A percentile compares a stretch with the other conserved stretches of the same genome.
Evolutionary conservation across 2,113 vertebrate species (phyloP).

Genomic region (Pycnonotus jocosus): DNA sequence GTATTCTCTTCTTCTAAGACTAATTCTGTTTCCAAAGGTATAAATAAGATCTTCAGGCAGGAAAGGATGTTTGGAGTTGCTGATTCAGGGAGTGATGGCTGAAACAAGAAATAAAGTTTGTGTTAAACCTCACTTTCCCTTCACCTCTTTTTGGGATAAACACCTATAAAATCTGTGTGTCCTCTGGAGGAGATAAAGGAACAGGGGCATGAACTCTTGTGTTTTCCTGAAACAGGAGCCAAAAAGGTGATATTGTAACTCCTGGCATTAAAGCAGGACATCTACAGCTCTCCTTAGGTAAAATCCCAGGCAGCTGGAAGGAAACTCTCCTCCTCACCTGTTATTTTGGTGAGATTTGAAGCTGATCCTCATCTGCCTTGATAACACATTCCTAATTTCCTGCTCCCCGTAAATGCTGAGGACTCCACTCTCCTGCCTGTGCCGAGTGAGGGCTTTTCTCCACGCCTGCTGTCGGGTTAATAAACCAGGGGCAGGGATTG

Average conservation of each 20-base stretch:
- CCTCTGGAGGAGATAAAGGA: not conserved
- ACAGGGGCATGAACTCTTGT: not conserved
- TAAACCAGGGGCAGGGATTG: not conserved
- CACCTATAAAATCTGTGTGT: not conserved
- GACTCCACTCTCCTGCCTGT: not conserved
- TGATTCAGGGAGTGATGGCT: not conserved
- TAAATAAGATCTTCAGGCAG: not conserved
- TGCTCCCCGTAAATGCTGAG: not conserved
- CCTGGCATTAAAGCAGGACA: not conserved
- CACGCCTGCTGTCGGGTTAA: not conserved
- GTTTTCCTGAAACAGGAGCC: not conserved
- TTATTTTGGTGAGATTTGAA: not conserved
- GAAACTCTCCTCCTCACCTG: not conserved
- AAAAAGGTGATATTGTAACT: not conserved
- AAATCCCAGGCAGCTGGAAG: not conserved
- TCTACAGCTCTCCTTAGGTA: not conserved
- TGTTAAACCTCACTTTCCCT: not conserved
- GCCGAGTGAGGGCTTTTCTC: not conserved
- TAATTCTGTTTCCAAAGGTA: not conserved
- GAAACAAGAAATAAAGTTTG: not conserved
- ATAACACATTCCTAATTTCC: not conserved
- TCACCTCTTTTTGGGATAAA: not conserved
- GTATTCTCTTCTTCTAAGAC: not conserved
- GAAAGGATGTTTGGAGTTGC: not conserved
- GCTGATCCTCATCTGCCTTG: not conserved